These are phyloP conservation scores for Diaphora mendica DNA, from an alignment of 2,888 invertebrate genomes.

Conservation along the genomic window DNA sequence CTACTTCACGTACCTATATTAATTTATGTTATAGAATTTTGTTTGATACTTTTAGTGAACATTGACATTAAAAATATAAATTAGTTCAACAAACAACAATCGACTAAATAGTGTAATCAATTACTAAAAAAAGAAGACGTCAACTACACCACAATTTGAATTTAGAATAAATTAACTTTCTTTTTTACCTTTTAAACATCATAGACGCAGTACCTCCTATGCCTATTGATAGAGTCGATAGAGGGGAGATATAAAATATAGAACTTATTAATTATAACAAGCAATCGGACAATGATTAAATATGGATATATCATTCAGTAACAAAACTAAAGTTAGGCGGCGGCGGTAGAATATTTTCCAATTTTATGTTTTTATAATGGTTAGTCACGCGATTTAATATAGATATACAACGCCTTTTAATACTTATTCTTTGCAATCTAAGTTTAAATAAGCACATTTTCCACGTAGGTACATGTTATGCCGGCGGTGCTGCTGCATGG, in stretches of 20 bases:
- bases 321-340: background rate
- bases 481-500: too few species aligned
- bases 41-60: background rate
- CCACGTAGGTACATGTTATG: too few species aligned
- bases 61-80: background rate
- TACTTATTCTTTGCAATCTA: background rate
- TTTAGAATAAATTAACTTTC: background rate
- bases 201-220: background rate
- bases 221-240: too few species aligned
- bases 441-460: too few species aligned
- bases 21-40: background rate
- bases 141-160: background rate
- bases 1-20: background rate
- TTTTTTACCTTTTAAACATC: background rate
- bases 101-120: background rate
- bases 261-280: background rate
- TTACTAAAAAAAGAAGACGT: background rate
- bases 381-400: slow-evolving; percentile 31
- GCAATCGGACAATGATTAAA: background rate
- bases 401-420: background rate
- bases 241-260: background rate
- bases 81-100: background rate
- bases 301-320: background rate
- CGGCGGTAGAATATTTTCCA: background rate
- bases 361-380: slow-evolving; percentile 25